phyloP scores from a whole-genome alignment of 2,797 vertebrate genomes.

The Myoxocephalus aenaeus region DNA sequence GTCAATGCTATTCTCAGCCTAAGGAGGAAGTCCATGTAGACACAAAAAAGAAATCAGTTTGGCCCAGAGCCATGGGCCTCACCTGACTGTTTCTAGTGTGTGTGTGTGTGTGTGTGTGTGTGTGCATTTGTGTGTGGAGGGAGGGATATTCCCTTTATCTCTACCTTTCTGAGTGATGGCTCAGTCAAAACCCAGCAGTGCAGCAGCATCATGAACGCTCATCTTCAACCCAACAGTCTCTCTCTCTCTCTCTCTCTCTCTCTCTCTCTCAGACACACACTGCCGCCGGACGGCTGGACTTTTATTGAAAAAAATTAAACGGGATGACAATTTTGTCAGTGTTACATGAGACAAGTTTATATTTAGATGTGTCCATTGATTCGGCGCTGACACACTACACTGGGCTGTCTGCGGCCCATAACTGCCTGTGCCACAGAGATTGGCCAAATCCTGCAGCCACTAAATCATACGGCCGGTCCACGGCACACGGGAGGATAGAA shows the following conservation, averaged over 20 bases:
- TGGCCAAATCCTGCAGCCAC: constrained; percentile 64
- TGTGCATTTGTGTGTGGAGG: background rate
- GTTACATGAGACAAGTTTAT: constrained; percentile 83
- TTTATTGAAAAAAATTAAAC: constrained; percentile 71
- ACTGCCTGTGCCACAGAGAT: constrained; percentile 68
- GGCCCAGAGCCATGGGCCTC: constrained; percentile 39
- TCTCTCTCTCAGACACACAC: background rate
- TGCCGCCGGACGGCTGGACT: constrained; percentile 39
- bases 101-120: constrained; percentile 14
- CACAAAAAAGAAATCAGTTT: constrained; percentile 28
- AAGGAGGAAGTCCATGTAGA: constrained; percentile 47
- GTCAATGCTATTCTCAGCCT: constrained; percentile 63
- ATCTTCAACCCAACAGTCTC: constrained; percentile 17
- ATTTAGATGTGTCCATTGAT: constrained; percentile 86
- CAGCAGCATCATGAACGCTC: constrained; percentile 48
- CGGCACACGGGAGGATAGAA: constrained; percentile 21
- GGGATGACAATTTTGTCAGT: constrained; percentile 67
- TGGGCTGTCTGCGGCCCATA: constrained; percentile 75
- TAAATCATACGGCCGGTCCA: constrained; percentile 62
- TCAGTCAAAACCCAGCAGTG: constrained; percentile 64
- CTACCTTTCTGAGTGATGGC: constrained; percentile 56
- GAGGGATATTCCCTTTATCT: constrained; percentile 62
- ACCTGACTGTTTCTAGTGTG: constrained; percentile 35
- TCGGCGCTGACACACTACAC: constrained; percentile 82
- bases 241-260: background rate